Base-by-base conservation (phyloP, 2,888 invertebrate species). In the Agrochola circellaris region DNA sequence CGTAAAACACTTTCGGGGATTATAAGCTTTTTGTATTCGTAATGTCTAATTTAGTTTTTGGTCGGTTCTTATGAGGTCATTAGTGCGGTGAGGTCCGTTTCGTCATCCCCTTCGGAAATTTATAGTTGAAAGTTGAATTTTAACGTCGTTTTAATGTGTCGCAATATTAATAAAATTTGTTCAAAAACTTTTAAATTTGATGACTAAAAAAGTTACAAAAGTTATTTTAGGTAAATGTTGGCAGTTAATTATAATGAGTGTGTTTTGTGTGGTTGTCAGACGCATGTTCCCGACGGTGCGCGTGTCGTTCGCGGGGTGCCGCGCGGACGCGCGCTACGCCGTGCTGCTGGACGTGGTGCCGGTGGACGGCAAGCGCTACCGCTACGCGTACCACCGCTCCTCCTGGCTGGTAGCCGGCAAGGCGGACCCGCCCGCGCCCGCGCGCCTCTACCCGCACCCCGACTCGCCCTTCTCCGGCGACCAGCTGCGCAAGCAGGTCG, bases 361-460 rank as follows among this genome's bases (percentile, higher is more conserved):
- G 81, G 99, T 99, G 93, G 99, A 99, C 97, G 98, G 98, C 96
- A 99, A 99, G 96, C 97, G 99, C 77, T 99, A 99, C 97, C 98
- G 99, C 85, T 99, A 99, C 97, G 99, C 99, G 87, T 99, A 99
- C 97, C 99, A 99, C 97, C 98, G 99, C 92, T 99, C 99, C 87
- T 99, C 99, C 73, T 99, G 99, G 99, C 97, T 99, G 92, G 99
- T 99, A 89, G 99, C 99, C 45, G 99, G 99, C 86, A 99, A 99
- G 96, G 99, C 99, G 64, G 99, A 99, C 97, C 99, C 99, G 23
- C 99, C 99, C 91, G 98, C 99, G 56, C 99, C 99, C 82, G 98
- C 98, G 85, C 97, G 99, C 86, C 98, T 99, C 92, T 99, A 99
- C 97, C 98, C 99, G 77, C 99, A 99, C 97, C 99, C 99, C 56